Evolutionary conservation across 1,140 invertebrate species (phyloP).

Genomic region (Hycleus cichorii): DNA sequence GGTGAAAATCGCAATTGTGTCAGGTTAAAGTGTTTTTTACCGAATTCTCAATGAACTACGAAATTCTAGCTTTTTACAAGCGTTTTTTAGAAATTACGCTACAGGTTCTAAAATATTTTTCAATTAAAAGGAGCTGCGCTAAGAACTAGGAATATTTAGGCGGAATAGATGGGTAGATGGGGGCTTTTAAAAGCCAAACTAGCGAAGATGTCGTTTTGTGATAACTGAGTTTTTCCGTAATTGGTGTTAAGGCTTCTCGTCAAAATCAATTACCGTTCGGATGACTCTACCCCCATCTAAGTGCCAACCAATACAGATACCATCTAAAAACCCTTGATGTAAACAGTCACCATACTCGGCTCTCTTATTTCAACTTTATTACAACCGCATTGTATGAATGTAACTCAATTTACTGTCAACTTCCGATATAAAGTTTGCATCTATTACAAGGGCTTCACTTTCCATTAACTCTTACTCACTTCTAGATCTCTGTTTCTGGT

Average conservation of each 20-base stretch:
- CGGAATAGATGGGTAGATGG: no score
- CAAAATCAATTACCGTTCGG: constrained; percentile 18
- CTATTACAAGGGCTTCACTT: constrained; percentile 18
- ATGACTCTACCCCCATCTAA: background rate
- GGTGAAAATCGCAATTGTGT: no score
- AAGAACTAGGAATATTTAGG: no score
- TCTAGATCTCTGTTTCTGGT: no score
- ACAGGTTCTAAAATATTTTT: no score
- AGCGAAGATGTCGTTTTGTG: background rate
- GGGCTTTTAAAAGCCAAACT: no score
- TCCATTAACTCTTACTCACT: constrained; percentile 5
- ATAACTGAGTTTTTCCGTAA: background rate
- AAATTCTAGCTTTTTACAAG: no score
- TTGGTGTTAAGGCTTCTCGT: background rate
- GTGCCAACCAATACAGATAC: background rate
- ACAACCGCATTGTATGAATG: constrained; percentile 18
- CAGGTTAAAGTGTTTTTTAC: no score
- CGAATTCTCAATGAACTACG: no score
- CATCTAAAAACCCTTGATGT: constrained; percentile 18
- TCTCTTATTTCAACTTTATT: no score
- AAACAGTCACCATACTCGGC: constrained; percentile 5
- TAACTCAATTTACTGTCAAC: constrained; percentile 24
- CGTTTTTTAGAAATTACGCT: no score
- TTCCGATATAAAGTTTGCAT: constrained; percentile 22
- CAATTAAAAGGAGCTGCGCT: no score